phyloP scores from a whole-genome alignment of 2,888 invertebrate species.

The Cotesia congregata region DNA sequence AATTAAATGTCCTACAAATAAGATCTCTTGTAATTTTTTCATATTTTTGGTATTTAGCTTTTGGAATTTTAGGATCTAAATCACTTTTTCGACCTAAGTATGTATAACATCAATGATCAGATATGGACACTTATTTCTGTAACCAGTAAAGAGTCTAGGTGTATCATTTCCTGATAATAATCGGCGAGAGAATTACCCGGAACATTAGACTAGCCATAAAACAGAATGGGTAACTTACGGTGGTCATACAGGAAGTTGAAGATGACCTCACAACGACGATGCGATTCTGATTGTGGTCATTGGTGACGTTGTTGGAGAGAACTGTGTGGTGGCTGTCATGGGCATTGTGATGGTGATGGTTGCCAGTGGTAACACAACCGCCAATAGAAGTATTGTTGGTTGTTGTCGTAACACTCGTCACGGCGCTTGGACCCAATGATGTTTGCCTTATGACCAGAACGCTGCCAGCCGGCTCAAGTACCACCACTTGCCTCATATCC shows the following conservation, averaged over 20 bases:
- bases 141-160: too few species aligned
- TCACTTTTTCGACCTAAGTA: too few species aligned
- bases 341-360: conserved; percentile 49
- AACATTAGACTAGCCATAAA: conserved; percentile 36
- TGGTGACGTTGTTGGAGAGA: conserved; percentile 54
- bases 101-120: too few species aligned
- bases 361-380: conserved; percentile 21
- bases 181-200: background rate
- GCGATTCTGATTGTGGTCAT: conserved; percentile 68
- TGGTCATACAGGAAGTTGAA: conserved; percentile 61
- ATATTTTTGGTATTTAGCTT: too few species aligned
- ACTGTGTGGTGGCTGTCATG: conserved; percentile 60
- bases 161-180: too few species aligned
- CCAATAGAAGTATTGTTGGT: conserved; percentile 50
- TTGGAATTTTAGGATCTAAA: too few species aligned
- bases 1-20: too few species aligned
- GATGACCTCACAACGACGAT: conserved; percentile 68
- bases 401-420: conserved; percentile 56
- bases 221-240: conserved; percentile 54
- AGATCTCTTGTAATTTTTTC: too few species aligned
- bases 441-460: conserved; percentile 68
- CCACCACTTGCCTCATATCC: conserved; percentile 66
- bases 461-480: conserved; percentile 68
- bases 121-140: too few species aligned
- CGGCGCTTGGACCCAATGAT: conserved; percentile 55